A percentile compares a stretch with the other conserved stretches of the same genome.
phyloP scores from a whole-genome alignment of 2,113 vertebrate species.

The Vidua macroura region DNA sequence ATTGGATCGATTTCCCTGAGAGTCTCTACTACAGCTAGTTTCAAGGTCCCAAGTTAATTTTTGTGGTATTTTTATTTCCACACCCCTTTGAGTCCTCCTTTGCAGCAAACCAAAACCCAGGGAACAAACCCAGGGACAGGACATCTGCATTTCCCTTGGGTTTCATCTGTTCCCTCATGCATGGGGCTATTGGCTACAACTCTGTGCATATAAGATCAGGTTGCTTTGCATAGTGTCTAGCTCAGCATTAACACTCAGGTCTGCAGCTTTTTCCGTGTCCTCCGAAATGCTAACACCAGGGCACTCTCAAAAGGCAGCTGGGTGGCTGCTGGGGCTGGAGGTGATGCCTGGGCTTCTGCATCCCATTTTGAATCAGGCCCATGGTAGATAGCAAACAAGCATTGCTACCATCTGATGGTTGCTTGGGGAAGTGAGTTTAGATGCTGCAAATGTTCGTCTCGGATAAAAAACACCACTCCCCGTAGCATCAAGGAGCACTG shows the following conservation, averaged over 20 bases:
- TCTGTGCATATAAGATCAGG: slow-evolving; percentile 53
- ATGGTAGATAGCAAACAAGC: slow-evolving; percentile 55
- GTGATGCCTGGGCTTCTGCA: neutral
- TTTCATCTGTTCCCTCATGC: slow-evolving; percentile 62
- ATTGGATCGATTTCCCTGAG: neutral
- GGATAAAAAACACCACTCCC: neutral
- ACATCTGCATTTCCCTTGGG: slow-evolving; percentile 55
- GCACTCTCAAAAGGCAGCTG: neutral
- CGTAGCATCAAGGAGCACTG: neutral
- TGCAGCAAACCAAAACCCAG: slow-evolving; percentile 9
- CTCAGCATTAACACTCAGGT: slow-evolving; percentile 23
- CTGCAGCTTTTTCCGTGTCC: neutral
- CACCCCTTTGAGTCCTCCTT: neutral
- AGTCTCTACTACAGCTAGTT: neutral
- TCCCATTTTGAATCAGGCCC: slow-evolving; percentile 10
- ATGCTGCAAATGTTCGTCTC: slow-evolving; percentile 20
- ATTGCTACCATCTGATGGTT: slow-evolving; percentile 69
- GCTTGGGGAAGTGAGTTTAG: slow-evolving; percentile 63
- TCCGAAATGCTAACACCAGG: neutral
- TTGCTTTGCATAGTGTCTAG: slow-evolving; percentile 50
- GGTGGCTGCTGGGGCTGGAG: neutral
- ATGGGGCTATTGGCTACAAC: slow-evolving; percentile 54
- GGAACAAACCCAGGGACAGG: slow-evolving; percentile 35
- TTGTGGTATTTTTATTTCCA: neutral
- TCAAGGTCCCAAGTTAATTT: slow-evolving; percentile 53